A percentile compares a stretch with the other conserved stretches of the same genome.
Evolutionary conservation across 2,888 invertebrate species (phyloP).

Genomic region (Noctuana brunneofusca): DNA sequence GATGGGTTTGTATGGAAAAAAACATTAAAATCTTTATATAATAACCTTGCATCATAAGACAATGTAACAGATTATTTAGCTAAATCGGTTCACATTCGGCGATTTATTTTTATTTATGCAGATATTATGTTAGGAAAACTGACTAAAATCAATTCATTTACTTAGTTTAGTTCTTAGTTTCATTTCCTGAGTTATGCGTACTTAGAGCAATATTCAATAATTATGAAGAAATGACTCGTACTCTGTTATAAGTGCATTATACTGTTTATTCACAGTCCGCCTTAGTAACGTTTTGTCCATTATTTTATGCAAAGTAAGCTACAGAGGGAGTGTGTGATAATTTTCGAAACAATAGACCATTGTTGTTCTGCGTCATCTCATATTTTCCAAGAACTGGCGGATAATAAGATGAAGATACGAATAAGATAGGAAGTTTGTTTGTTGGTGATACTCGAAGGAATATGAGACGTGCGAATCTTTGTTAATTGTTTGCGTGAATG

Average conservation of each 20-base stretch:
- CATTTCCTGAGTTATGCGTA: no score
- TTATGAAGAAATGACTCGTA: not conserved
- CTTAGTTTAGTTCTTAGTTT: no score
- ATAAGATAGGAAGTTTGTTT: slow-evolving; percentile 40
- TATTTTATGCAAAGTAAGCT: slow-evolving; percentile 73
- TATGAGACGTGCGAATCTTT: slow-evolving; percentile 5
- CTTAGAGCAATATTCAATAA: no score
- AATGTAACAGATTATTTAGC: no score
- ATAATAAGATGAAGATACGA: slow-evolving; percentile 39
- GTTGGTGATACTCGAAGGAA: slow-evolving; percentile 10
- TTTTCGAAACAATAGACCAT: slow-evolving; percentile 65
- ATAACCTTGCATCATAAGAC: no score
- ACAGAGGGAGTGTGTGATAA: slow-evolving; percentile 58
- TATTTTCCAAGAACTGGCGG: slow-evolving; percentile 37
- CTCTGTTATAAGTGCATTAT: slow-evolving; percentile 62
- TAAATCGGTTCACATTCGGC: no score
- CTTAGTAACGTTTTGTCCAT: slow-evolving; percentile 55
- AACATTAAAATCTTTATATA: no score
- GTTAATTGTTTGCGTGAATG: slow-evolving; percentile 22
- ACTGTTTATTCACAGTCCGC: slow-evolving; percentile 52
- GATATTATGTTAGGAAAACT: no score
- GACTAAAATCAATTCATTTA: no score
- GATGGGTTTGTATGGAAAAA: no score
- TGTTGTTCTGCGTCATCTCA: slow-evolving; percentile 49
- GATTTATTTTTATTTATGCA: no score